Base-by-base conservation (phyloP, 1,140 invertebrate genomes). In the Plodia interpunctella region DNA sequence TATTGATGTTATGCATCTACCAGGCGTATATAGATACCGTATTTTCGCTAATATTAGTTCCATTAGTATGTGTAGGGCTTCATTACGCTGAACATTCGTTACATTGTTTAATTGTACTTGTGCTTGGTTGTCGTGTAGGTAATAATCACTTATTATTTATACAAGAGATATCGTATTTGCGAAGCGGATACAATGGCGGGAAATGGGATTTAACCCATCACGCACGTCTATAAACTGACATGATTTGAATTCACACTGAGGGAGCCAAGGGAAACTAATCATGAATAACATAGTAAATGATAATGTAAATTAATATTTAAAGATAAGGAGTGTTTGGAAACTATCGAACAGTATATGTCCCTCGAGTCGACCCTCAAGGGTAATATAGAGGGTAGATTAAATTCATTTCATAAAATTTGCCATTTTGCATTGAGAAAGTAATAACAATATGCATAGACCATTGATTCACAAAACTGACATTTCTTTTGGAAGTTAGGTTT, bases 231-330 rank as follows among this genome's bases (percentile, higher is more conserved):
- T 53, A 59, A 63, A 30, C 58, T 18, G 58, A 61, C 54, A 61
- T 69, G 59, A 70, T 70, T 70, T 63, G 44, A 67, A 67, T 63
- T 63, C 55, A 35, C 65, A 28, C 35, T 18, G 59, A n/a, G 32
- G 25, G 56, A 51, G 50, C 59, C 50, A 53, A 59, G 53, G 55
- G 60, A 66, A 32, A 38, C 44, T 62, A 66, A 70, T 62, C 59
- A 62, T 66, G 64, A 63, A 66, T 66, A 62, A 66, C 59, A 57
- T 70, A 62, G 49, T 51, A 51, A 20, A 21, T 21, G 21, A 53
- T 53, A 53, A n/a, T 21, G 4, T n/a, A 15, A 17, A 44, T 44
- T 9, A 17, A 15, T 10, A 44, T 44, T 44, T 44, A 44, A 32
- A 32, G 1, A 9, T 32, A 32, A 32, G 8, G 21, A 25, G 21